Percentiles rank a stretch among this genome's conserved stretches.
These are phyloP conservation scores for Kryphioiulus occultus DNA, from an alignment of 2,888 invertebrate species.

Conservation along the genomic window DNA sequence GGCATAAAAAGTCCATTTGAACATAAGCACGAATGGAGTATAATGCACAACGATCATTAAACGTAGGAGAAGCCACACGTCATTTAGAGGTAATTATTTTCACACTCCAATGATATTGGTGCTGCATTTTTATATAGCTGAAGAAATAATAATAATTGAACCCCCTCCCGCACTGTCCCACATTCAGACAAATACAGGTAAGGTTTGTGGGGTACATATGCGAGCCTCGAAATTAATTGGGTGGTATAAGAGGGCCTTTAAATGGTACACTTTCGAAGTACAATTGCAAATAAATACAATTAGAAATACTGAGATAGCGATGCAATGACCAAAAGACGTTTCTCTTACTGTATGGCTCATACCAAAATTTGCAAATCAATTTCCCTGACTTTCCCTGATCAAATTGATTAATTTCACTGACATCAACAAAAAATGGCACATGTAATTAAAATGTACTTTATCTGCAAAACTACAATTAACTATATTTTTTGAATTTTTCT, in stretches of 20 bases:
- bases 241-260: background rate
- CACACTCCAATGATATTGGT: background rate
- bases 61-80: background rate
- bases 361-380: no score
- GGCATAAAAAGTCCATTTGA: slow-evolving; percentile 8
- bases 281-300: background rate
- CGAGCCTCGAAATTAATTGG: background rate
- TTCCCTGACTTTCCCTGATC: no score
- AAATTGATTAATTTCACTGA: no score
- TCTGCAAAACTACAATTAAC: no score
- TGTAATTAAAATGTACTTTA: no score
- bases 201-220: background rate
- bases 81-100: background rate
- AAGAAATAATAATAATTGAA: background rate
- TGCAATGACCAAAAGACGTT: no score
- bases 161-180: background rate
- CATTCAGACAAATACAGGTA: background rate
- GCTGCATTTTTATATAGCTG: background rate
- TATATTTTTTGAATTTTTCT: no score
- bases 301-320: no score
- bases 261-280: background rate
- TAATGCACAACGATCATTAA: background rate
- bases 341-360: no score
- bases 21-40: background rate
- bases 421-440: no score